Evolutionary conservation across 2,113 vertebrate genomes (phyloP).

Genomic region (Lasiurus cinereus): DNA sequence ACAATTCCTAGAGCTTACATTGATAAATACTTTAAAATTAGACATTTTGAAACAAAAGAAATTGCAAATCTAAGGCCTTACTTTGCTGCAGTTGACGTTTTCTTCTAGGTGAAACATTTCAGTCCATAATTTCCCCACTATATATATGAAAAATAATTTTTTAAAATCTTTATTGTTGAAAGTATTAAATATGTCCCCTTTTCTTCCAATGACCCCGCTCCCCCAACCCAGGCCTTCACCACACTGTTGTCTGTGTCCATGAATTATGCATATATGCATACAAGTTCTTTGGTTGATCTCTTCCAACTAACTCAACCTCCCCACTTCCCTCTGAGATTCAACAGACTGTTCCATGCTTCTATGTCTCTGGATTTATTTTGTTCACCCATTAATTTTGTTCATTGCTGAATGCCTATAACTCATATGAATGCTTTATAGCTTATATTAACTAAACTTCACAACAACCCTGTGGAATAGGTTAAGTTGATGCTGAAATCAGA

Average conservation of each 20-base stretch:
- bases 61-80: neutral
- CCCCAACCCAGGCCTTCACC: too few relatives aligned
- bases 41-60: conserved; percentile 13
- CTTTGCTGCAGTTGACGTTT: neutral
- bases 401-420: neutral
- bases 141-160: neutral
- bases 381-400: neutral
- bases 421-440: conserved; percentile 12
- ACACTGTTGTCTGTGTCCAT: too few relatives aligned
- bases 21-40: conserved; percentile 34
- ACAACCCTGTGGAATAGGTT: neutral
- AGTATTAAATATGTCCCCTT: too few relatives aligned
- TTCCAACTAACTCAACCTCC: too few relatives aligned
- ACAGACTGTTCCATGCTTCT: too few relatives aligned
- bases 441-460: conserved; percentile 9
- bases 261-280: too few relatives aligned
- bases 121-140: neutral
- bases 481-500: neutral
- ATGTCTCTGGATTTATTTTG: too few relatives aligned
- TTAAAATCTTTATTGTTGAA: neutral
- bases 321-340: too few relatives aligned
- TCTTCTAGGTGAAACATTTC: conserved; percentile 40
- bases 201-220: too few relatives aligned
- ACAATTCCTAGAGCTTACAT: conserved; percentile 15
- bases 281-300: too few relatives aligned